A percentile compares a stretch with the other conserved stretches of the same genome.
Conservation (phyloP, 2,113 vertebrate species). For the Siniperca knerii region DNA sequence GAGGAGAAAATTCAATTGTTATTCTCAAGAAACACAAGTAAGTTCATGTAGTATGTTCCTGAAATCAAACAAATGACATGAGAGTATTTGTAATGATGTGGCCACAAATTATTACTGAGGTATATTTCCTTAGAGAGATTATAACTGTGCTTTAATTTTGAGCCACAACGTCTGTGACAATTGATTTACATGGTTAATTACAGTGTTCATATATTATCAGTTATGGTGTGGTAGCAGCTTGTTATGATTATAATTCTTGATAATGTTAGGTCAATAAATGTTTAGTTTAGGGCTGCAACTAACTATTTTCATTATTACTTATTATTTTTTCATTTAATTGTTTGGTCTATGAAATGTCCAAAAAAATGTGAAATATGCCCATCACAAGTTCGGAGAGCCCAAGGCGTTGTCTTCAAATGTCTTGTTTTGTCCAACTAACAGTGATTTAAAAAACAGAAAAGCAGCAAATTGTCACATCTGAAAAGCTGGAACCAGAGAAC, state of each 20-base stretch:
- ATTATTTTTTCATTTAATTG: background rate
- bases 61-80: background rate
- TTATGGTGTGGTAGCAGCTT: background rate
- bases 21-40: background rate
- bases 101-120: background rate
- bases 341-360: background rate
- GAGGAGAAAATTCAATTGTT: background rate
- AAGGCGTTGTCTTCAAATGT: too few relatives aligned
- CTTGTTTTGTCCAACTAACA: background rate
- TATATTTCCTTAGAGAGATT: background rate
- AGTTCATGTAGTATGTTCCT: background rate
- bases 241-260: background rate
- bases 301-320: too few relatives aligned
- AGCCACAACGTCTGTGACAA: background rate
- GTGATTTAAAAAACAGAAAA: background rate
- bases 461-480: background rate
- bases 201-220: background rate
- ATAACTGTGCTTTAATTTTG: background rate
- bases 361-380: background rate
- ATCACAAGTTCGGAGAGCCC: too few relatives aligned
- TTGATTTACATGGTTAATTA: slow-evolving; percentile 11
- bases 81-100: background rate
- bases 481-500: background rate
- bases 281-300: background rate
- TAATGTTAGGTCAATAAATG: background rate